Base-by-base conservation (phyloP, 2,888 invertebrate species). In the Pasiphila rectangulata region DNA sequence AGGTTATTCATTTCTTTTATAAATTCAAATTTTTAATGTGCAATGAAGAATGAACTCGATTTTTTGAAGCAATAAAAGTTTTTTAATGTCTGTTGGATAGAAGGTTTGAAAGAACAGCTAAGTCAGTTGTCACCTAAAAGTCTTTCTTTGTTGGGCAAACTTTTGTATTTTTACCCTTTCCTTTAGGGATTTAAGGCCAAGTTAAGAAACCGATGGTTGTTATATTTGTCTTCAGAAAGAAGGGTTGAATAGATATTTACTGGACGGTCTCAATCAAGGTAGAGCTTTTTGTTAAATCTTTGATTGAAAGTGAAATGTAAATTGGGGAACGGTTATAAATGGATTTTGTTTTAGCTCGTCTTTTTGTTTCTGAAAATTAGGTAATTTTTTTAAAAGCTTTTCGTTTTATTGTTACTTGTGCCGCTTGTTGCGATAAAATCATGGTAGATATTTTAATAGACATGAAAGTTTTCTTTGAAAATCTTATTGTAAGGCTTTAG, bases 221-320 rank as follows among this genome's bases (percentile, higher is more conserved):
- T 30, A n/a, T 32, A 35, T 36, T 43, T 44, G 44, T 23, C 44
- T 38, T 30, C 17, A 17, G 24, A 45, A 25, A n/a, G 38, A 6
- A 44, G 13, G 36, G 17, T 16, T 30, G 17, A 20, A 39, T 20
- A 45, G 38, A 45, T 45, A 45, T 45, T 45, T 39, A n/a, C 19
- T 24, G 24, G 15, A 25, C 20, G 12, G 32, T 10, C 19, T 32
- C 37, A 38, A 44, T 38, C 44, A 44, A 30, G 16, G 29, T 9
- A 10, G 17, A 42, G 24, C 7, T 30, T 30, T 44, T 43, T 36
- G n/a, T 17, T 34, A 20, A 43, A 9, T 35, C 34, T 25, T 41
- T 42, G 42, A 42, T 42, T 42, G 19, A 43, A 43, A 29, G 37
- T 12, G 29, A 36, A 32, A 17, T 10, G 23, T 24, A 32, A 41